These are phyloP conservation scores for Temnothorax curvispinosus DNA, from an alignment of 1,140 invertebrate genomes.

Conservation along the genomic window DNA sequence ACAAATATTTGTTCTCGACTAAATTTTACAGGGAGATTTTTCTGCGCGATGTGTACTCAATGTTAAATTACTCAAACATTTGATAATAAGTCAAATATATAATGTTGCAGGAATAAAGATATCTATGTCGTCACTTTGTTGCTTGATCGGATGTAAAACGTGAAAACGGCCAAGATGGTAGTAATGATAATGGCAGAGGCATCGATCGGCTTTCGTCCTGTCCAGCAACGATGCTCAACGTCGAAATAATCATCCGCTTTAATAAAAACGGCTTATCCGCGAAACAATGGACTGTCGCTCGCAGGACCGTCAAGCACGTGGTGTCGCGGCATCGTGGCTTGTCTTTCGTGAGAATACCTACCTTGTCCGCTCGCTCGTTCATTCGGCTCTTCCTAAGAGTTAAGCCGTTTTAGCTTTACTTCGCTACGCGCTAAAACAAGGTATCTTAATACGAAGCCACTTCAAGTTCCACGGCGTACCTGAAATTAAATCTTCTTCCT, in stretches of 20 bases:
- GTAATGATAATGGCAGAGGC: constrained; percentile 41
- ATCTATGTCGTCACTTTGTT: background rate
- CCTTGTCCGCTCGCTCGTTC: background rate
- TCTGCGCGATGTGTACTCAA: background rate
- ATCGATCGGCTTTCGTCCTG: constrained; percentile 67
- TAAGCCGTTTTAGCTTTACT: constrained; percentile 63
- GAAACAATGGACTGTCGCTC: constrained; percentile 79
- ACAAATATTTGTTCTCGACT: background rate
- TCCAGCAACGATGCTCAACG: constrained; percentile 67
- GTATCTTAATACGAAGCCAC: constrained; percentile 44
- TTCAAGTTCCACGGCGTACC: constrained; percentile 28
- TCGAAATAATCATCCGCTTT: constrained; percentile 80
- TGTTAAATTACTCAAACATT: background rate
- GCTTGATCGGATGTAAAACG: constrained; percentile 24
- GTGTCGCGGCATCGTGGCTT: constrained; percentile 33
- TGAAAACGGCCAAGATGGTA: background rate
- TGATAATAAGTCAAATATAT: background rate
- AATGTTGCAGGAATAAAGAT: background rate
- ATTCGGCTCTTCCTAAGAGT: constrained; percentile 46
- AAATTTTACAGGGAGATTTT: background rate
- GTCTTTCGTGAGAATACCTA: constrained; percentile 30
- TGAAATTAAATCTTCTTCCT: constrained; percentile 51
- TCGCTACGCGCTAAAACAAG: constrained; percentile 49
- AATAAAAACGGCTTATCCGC: constrained; percentile 81
- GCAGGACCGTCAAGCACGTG: constrained; percentile 62